Evolutionary conservation across 2,888 invertebrate species (phyloP), one percentile per base, ranked within the genome.

Genomic region (Chouioia cunea): DNA sequence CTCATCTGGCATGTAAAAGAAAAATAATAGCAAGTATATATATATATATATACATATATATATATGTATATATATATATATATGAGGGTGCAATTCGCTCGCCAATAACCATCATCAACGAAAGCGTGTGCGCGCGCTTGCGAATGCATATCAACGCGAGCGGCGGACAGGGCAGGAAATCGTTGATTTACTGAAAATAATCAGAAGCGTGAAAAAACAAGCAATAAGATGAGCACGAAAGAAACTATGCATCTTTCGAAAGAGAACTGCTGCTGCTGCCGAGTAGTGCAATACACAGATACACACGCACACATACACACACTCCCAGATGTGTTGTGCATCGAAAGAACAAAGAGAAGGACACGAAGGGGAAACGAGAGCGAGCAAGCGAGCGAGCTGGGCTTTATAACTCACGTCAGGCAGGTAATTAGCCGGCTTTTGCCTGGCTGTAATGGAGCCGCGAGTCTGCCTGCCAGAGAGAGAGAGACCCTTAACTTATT

Each of bases 381-480:
- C 57, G 58, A 63, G 50, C 43, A 36, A 18, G 15, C 20, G 54
- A 22, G 65, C 65, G 36, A 57, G 73, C 66, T 76, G 76, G 81
- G 81, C 80, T 85, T 85, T 85, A 85, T 85, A 85, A 85, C 85
- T 85, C 85, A 85, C 85, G 85, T 85, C 85, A 84, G 84, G 84
- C 83, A 84, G 84, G 85, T 85, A 85, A 85, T 85, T 85, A 85
- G 85, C 82, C 83, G 68, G 62, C 82, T 83, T 83, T 85, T 84
- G 83, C 80, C 81, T 81, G 81, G 81, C 70, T 83, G 85, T 85
- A 85, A 85, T 85, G 84, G 85, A 84, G 80, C 82, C 79, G 81
- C 81, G 81, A 20, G n/a, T 22, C 20, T 36, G 36, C 36, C 36
- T 20, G 47, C n/a, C 22, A 20, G 46, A 18, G 58, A 65, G 82